Base-by-base conservation (phyloP, 2,113 vertebrate genomes). In the Thamnaconus septentrionalis region DNA sequence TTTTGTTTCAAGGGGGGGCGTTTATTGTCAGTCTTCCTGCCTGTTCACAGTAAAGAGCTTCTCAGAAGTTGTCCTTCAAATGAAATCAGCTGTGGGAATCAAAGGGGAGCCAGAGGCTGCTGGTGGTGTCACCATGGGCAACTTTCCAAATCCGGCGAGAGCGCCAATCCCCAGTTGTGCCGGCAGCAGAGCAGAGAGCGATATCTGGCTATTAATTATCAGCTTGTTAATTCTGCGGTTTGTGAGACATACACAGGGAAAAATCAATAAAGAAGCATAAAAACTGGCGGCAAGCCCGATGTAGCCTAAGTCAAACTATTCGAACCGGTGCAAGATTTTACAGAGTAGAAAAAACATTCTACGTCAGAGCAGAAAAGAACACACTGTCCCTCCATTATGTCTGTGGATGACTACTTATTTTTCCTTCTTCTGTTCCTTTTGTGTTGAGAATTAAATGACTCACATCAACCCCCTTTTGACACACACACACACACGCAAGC, bases 381-480 rank as follows among this genome's bases (percentile, higher is more conserved):
- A 0, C 7, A 8, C 31, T 41, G 3, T 52, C 46, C 18, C 10
- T 56, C 39, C 2, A n/a, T 41, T 10, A n/a, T 4, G 12, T 43
- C 50, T 54, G 12, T 5, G 0, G 55, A 9, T 18, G 41, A 47
- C 50, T 48, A 46, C 6, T 59, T 31, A 1, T 49, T 39, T 49
- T 41, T 53, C 43, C n/a, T 9, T 0, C 1, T n/a, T 7, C n/a
- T 52, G 60, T 8, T 53, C 7, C 7, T 54, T 59, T 18, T 45
- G 41, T 46, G 41, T 50, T 50, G 4, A 61, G 11, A 61, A 5
- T 47, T 59, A n/a, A 66, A 53, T 76, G 78, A 76, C 43, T 57
- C 52, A 79, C n/a, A 4, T 53, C 58, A 5, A 45, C 47, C 44
- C 53, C 69, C 41, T 44, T n/a, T 40, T 48, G 4, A 4, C 12